Evolutionary conservation across 2,888 invertebrate species (phyloP).

Genomic region (Sylvicola cinctus): DNA sequence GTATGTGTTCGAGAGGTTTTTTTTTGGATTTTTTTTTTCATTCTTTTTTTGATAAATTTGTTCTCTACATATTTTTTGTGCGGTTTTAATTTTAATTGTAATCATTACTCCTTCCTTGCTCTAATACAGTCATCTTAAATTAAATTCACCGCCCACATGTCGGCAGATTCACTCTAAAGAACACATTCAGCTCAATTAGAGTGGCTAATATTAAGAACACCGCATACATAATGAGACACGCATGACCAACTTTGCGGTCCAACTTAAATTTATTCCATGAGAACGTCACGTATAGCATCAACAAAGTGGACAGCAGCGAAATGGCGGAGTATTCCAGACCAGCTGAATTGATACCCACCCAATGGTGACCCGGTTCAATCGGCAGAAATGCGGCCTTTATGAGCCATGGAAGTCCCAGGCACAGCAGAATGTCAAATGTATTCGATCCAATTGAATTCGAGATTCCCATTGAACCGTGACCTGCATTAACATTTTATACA

Average conservation of each 20-base stretch:
- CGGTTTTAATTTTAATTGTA: too few relatives aligned
- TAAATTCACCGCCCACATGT: conserved; percentile 42
- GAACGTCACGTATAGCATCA: conserved; percentile 66
- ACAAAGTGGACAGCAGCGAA: conserved; percentile 65
- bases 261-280: conserved; percentile 73
- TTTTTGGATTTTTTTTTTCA: too few relatives aligned
- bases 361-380: conserved; percentile 55
- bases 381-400: conserved; percentile 72
- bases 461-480: conserved; percentile 74
- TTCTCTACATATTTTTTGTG: too few relatives aligned
- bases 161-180: conserved; percentile 77
- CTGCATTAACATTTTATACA: conserved; percentile 30
- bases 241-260: conserved; percentile 64
- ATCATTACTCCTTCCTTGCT: too few relatives aligned
- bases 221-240: conserved; percentile 71
- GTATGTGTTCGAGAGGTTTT: too few relatives aligned
- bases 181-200: conserved; percentile 80
- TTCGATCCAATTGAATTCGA: conserved; percentile 82
- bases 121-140: too few relatives aligned
- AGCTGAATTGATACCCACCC: conserved; percentile 72
- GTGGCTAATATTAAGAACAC: conserved; percentile 73
- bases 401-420: conserved; percentile 72
- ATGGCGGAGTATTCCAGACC: conserved; percentile 82
- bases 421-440: conserved; percentile 74
- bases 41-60: too few relatives aligned